Base-by-base conservation (phyloP, 2,888 invertebrate species). In the Galeruca laticollis region DNA sequence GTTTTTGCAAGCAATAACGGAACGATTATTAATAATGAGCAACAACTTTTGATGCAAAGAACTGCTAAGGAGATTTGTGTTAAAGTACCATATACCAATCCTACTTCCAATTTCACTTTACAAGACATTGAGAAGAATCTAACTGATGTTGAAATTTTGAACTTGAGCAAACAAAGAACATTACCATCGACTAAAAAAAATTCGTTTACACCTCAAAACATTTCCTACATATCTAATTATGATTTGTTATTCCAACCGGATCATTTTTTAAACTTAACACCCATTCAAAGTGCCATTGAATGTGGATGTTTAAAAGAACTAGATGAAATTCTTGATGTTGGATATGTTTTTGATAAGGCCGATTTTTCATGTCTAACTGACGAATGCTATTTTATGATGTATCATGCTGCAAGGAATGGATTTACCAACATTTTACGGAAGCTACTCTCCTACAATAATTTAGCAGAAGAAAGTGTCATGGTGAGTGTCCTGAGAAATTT, bases 331-430 rank as follows among this genome's bases (percentile, higher is more conserved):
- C 33, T 59, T 10, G 8, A 9, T 1, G 11, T 18, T 1, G 8
- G 5, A 20, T 9, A 18, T 20, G 6, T 20, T 18, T 52, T 18
- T 52, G 21, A 18, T 10, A 52, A 6, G 11, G 26, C 18, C 5
- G 13, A 52, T 20, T 52, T 52, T 52, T 20, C 51, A 2, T 40
- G 21, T n/a, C n/a, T n/a, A n/a, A n/a, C n/a, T n/a, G n/a, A n/a
- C n/a, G n/a, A n/a, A n/a, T n/a, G n/a, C n/a, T n/a, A n/a, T n/a
- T n/a, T n/a, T n/a, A n/a, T 66, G 9, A 49, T 70, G 26, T 51
- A 47, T 59, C 62, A 70, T n/a, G 33, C 56, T 26, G 61, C 61
- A 26, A 33, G 21, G 26, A 66, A 70, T 56, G 56, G 56, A n/a
- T 66, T 66, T 33, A 62, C 35, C 20, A 66, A 56, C 15, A 61